Evolutionary conservation across 2,888 invertebrate species (phyloP).

Genomic region (Drosophila multiciliata): DNA sequence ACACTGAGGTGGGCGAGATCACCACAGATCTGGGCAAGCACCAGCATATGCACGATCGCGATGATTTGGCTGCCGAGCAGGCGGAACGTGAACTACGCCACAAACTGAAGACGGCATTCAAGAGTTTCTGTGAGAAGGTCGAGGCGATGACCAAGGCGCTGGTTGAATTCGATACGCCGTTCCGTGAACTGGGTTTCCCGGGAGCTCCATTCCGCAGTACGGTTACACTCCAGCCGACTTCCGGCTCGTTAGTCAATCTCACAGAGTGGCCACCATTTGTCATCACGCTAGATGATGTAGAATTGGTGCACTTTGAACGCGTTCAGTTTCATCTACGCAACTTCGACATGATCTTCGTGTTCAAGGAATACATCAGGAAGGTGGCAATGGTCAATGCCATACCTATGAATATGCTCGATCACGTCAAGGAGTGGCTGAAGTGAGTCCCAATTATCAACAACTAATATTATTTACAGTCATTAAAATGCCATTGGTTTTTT

Average conservation of each 20-base stretch:
- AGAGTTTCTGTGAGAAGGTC: conserved; percentile 98
- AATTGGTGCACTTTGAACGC: conserved; percentile 99
- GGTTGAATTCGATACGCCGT: conserved; percentile 99
- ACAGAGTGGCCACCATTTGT: conserved; percentile 99
- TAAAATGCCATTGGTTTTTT: conserved; percentile 19
- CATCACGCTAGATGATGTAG: conserved; percentile 98
- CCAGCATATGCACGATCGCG: conserved; percentile 99
- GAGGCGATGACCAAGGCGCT: conserved; percentile 98
- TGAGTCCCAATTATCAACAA: conserved; percentile 85
- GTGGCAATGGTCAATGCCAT: conserved; percentile 99
- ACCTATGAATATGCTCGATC: conserved; percentile 99
- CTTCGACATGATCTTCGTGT: conserved; percentile 99
- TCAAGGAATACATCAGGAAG: conserved; percentile 98
- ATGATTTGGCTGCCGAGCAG: conserved; percentile 99
- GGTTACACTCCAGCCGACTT: conserved; percentile 98
- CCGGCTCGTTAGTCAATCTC: conserved; percentile 98
- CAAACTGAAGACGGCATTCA: conserved; percentile 98
- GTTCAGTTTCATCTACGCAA: conserved; percentile 99
- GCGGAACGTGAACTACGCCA: conserved; percentile 98
- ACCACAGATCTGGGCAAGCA: conserved; percentile 99
- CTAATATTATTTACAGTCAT: rapidly evolving
- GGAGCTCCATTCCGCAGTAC: conserved; percentile 99
- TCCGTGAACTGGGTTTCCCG: conserved; percentile 98
- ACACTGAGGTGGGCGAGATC: conserved; percentile 99
- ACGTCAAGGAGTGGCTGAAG: conserved; percentile 99